These are phyloP conservation scores for Fragum fragum DNA, from an alignment of 2,888 invertebrate genomes.

Conservation along the genomic window DNA sequence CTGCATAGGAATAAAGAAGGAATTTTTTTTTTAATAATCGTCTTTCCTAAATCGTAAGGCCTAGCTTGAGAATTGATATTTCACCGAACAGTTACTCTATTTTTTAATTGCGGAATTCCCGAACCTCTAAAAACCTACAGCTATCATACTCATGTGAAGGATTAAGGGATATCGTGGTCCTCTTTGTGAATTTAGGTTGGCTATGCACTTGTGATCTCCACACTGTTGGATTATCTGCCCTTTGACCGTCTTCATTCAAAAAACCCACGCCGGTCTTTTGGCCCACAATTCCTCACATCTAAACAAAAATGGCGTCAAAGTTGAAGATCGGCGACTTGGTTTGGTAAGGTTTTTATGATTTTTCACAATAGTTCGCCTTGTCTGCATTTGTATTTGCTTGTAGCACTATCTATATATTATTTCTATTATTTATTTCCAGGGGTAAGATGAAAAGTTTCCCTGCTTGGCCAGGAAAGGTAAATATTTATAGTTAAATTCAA, in stretches of 20 bases:
- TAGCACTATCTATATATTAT: background rate
- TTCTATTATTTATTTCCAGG: conserved; percentile 90
- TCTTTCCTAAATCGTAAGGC: too few relatives aligned
- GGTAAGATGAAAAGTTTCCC: conserved; percentile 99
- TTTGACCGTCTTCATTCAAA: conserved; percentile 50
- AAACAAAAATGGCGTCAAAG: conserved; percentile 88
- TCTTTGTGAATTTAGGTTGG: too few relatives aligned
- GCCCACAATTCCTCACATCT: conserved; percentile 70
- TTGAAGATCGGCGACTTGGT: conserved; percentile 91
- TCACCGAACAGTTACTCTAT: too few relatives aligned
- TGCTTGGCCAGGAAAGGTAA: conserved; percentile 98
- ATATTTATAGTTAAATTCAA: conserved; percentile 82
- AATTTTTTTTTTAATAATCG: too few relatives aligned
- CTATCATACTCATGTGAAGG: too few relatives aligned
- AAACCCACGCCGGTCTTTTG: conserved; percentile 65
- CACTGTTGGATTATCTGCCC: conserved; percentile 32
- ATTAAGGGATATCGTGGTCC: too few relatives aligned
- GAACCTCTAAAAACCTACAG: too few relatives aligned
- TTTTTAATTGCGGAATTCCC: too few relatives aligned
- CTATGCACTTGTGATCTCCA: background rate
- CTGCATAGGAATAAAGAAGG: too few relatives aligned
- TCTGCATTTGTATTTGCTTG: background rate
- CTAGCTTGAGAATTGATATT: too few relatives aligned
- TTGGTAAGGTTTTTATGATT: conserved; percentile 88
- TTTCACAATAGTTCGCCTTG: background rate